Evolutionary conservation across 2,113 vertebrate genomes (phyloP), one percentile per base, ranked within the genome.

Genomic region (Taurulus bubalis): DNA sequence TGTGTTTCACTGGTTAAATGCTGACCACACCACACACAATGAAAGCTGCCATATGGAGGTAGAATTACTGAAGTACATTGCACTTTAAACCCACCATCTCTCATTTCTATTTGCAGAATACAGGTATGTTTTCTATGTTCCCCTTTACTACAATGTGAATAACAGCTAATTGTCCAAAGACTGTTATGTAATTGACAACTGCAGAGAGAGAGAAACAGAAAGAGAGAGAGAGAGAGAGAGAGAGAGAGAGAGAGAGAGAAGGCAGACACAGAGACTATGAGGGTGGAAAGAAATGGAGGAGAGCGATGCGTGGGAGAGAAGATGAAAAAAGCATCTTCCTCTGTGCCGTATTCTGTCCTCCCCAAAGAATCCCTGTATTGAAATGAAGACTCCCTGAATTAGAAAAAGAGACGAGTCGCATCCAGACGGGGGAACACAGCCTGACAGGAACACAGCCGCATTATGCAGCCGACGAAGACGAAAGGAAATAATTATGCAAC

Each of bases 401-500:
- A 79, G 2, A 75, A 76, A 38, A 81, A 55, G 2, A 67, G 59
- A 62, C 32, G 24, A 70, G 36, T 62, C 45, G 34, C 49, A 49
- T 79, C 24, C 51, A 62, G 55, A 42, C 1, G 2, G 11, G 15
- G 40, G 40, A 81, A 64, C 56, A 62, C 71, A 49, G 58, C n/a
- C 77, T 82, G 64, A 86, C 68, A 74, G 47, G 22, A 78, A 75
- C 38, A 34, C 24, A 9, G 60, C 38, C 4, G 3, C 28, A 74
- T 77, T 53, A 76, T 70, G 49, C 79, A 77, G 65, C 75, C 8
- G 1, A 59, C 72, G 22, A 59, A 45, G 5, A n/a, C 59, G 32
- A 64, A 34, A 36, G 28, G 14, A 74, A 71, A 71, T 51, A 67
- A 79, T 72, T 42, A 74, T 38, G 40, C 38, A 67, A 77, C 15